phyloP scores from a whole-genome alignment of 2,888 invertebrate genomes.

The Epistrophe eligans region DNA sequence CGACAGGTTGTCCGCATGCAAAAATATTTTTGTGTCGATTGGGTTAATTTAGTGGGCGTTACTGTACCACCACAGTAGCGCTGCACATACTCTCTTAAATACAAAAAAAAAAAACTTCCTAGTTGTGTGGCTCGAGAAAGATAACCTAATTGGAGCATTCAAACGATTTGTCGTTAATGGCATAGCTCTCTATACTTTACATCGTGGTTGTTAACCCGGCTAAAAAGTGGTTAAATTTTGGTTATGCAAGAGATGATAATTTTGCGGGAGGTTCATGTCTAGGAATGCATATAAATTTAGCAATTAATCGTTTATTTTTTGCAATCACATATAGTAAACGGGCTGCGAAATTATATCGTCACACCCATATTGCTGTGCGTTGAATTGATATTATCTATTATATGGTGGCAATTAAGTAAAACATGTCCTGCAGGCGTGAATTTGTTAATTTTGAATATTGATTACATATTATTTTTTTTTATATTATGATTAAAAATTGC shows the following conservation, averaged over 20 bases:
- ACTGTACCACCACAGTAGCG: constrained; percentile 26
- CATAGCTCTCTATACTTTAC: not conserved
- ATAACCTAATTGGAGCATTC: constrained; percentile 57
- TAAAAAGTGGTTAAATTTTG: constrained; percentile 32
- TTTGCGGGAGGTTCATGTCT: constrained; percentile 36
- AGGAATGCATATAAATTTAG: constrained; percentile 29
- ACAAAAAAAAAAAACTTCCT: constrained; percentile 39
- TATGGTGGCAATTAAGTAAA: constrained; percentile 23
- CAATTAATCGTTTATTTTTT: constrained; percentile 43
- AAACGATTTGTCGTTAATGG: constrained; percentile 63
- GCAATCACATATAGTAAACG: not conserved
- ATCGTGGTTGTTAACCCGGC: constrained; percentile 7
- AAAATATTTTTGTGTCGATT: constrained; percentile 15
- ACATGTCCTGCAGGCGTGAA: constrained; percentile 31
- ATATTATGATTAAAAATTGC: not conserved
- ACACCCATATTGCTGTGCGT: constrained; percentile 18
- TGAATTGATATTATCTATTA: constrained; percentile 29
- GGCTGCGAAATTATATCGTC: constrained; percentile 33
- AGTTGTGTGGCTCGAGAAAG: constrained; percentile 27
- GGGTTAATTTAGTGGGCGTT: constrained; percentile 71
- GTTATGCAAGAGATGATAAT: constrained; percentile 63
- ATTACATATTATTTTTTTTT: not conserved
- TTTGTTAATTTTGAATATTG: constrained; percentile 5
- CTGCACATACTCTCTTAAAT: not conserved
- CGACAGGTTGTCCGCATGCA: constrained; percentile 58